Evolutionary conservation across 2,797 vertebrate species (phyloP).

Genomic region (Myotis vivesi): DNA sequence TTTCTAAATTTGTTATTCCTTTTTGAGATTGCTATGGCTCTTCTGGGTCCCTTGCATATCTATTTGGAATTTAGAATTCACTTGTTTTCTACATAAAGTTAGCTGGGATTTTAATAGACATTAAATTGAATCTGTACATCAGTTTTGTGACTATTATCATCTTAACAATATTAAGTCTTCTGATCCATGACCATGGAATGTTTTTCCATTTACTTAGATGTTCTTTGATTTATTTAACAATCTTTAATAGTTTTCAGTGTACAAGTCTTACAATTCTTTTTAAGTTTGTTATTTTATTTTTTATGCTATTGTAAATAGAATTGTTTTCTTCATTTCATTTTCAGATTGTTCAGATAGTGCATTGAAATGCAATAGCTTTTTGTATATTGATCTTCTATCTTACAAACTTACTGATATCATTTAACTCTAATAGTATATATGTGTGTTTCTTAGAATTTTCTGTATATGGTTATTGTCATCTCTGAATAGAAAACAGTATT

Average conservation of each 20-base stretch:
- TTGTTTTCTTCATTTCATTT: background rate
- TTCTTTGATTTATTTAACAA: background rate
- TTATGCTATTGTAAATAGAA: background rate
- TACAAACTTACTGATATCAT: background rate
- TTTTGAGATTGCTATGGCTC: background rate
- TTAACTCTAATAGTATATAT: background rate
- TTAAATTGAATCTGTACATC: background rate
- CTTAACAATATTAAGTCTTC: background rate
- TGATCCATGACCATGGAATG: background rate
- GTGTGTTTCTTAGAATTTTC: background rate
- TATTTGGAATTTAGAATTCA: background rate
- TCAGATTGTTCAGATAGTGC: background rate
- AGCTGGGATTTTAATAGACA: background rate
- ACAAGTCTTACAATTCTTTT: background rate
- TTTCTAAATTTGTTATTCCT: background rate
- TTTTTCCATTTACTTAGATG: background rate
- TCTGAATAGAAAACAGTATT: background rate
- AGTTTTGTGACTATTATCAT: background rate
- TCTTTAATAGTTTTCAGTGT: background rate
- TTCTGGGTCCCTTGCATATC: background rate
- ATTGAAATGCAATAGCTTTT: background rate
- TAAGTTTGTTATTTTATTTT: conserved; percentile 8
- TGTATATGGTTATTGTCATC: background rate
- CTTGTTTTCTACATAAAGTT: background rate
- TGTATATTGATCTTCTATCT: background rate